Base-by-base conservation (phyloP, 2,797 vertebrate genomes). In the Darevskia nairensis region DNA sequence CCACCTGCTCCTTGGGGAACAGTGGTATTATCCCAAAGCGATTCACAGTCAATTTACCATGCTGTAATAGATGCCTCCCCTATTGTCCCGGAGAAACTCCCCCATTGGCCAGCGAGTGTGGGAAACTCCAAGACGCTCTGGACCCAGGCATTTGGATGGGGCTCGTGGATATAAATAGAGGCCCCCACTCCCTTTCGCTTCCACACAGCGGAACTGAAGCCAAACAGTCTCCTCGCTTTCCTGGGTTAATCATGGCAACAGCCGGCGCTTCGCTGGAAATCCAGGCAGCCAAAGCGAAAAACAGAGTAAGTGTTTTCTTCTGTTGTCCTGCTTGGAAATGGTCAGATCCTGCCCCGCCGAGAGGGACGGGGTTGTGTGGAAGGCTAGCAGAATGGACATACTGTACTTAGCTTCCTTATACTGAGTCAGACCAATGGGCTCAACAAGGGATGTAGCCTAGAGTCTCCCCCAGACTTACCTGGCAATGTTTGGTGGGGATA, bases 21-120 rank as follows among this genome's bases (percentile, higher is more conserved):
- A 59, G 92, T 55, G 91, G 96, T 96, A 97, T 97, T 97, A 97
- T 96, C 96, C 96, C 93, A 93, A 92, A 96, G 96, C 96, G 89
- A 97, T 97, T 97, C 97, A 96, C 96, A 96, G 94, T 93, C 97
- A 94, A 96, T 97, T 97, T 95, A 97, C 96, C 96, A 96, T 96
- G 96, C 95, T 95, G 96, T 96, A 97, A 97, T 96, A 95, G 97
- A 96, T 94, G 96, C 96, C 91, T 93, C 91, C 90, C 91, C 96
- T 93, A 97, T 97, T 97, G 97, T 97, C 91, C 94, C 71, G 1
- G 87, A 90, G 80, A 86, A 95, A 91, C n/a, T 82, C 88, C 84
- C 50, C 91, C 95, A 98, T 99, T 99, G 98, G 98, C 96, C 94
- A 82, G 74, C 11, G 96, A 98, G 97, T 98, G 98, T 99, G 98